Base-by-base conservation (phyloP, 2,113 vertebrate genomes). In the Odobenus rosmarus region DNA sequence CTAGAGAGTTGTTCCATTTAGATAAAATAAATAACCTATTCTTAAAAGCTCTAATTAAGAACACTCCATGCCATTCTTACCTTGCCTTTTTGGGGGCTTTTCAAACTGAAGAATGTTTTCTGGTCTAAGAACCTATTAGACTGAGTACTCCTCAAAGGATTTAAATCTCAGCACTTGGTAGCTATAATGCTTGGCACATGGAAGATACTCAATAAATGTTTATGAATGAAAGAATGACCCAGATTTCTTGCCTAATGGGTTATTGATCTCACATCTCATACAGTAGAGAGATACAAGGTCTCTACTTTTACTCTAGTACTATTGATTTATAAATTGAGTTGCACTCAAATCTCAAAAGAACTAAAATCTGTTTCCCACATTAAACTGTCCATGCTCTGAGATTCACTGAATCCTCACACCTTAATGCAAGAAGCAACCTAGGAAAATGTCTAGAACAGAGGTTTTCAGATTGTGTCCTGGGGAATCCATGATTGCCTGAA, bases 261-360 rank as follows among this genome's bases (percentile, higher is more conserved):
- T 95, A 91, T 11, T 97, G 82, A 80, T 92, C 51, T 96, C 53
- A 72, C 51, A 76, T 61, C 14, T 74, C 61, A 3, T 33, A 67
- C 7, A 71, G 7, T 21, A 92, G 77, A 77, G 85, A 72, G n/a
- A 55, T 64, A 64, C 46, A 15, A 36, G 53, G 28, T 86, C 36
- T 90, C 55, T 33, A 51, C 19, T 91, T 85, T 72, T 91, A 72
- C 74, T 69, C 4, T 55, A 42, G 77, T 55, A 62, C 33, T 93
- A 96, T 59, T 79, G 79, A 96, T 96, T 96, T 93, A 95, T 94
- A 93, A 93, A 74, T 59, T 96, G 61, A 96, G 26, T 83, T 87
- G n/a, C 55, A 76, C 51, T 93, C 53, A 95, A 55, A 90, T 61
- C 19, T 93, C 39, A 31, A 69, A 93, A 95, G 85, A 76, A 86